phyloP scores from a whole-genome alignment of 2,888 invertebrate species.

The Amiota mariae region DNA sequence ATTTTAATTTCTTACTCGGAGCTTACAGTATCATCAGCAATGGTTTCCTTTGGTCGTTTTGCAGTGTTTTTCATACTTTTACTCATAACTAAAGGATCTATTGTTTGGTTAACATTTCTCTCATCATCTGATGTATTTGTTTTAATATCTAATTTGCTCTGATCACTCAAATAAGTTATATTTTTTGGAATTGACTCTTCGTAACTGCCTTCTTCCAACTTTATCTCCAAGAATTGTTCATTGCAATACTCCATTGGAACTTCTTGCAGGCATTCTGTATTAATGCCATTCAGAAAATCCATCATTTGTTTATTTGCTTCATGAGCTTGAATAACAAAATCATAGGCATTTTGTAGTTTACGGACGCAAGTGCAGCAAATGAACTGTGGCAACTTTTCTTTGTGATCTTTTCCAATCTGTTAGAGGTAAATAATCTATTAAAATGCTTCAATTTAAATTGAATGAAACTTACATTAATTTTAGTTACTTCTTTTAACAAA shows the following conservation, averaged over 20 bases:
- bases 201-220: neutral
- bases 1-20: neutral
- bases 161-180: too few species aligned
- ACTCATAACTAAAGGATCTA: neutral
- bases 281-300: neutral
- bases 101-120: too few species aligned
- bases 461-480: slow-evolving; percentile 11
- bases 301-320: slow-evolving; percentile 30
- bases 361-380: neutral
- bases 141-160: too few species aligned
- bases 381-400: neutral
- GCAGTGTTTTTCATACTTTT: neutral
- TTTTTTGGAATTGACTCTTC: neutral
- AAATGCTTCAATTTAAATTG: too few species aligned
- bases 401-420: too few species aligned
- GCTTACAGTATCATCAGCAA: neutral
- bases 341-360: neutral
- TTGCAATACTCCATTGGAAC: neutral
- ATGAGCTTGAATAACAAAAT: slow-evolving; percentile 6
- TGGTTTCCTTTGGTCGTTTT: too few species aligned
- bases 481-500: neutral
- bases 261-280: neutral
- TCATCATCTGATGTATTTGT: too few species aligned
- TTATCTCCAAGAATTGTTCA: neutral
- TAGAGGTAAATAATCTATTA: neutral